Percentiles rank a stretch among this genome's conserved stretches.
Evolutionary conservation across 2,113 vertebrate genomes (phyloP).

Genomic region (Pseudopipra pipra): DNA sequence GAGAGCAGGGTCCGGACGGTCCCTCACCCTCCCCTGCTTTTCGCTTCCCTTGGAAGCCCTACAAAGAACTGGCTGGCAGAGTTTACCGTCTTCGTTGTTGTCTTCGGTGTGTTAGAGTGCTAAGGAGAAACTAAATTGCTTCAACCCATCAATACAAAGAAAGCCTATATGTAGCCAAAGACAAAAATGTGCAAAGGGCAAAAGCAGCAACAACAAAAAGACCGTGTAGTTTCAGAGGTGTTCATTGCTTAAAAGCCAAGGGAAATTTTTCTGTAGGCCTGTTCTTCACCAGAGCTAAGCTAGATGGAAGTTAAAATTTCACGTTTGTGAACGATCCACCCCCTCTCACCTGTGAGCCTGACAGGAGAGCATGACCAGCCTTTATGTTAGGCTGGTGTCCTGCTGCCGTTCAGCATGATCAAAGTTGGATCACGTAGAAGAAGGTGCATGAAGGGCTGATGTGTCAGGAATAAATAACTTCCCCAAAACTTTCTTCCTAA

Average conservation of each 20-base stretch:
- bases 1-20: no score
- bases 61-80: neutral
- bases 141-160: neutral
- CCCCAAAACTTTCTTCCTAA: neutral
- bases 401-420: neutral
- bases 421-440: fast-evolving
- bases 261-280: neutral
- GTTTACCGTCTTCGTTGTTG: neutral
- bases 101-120: neutral
- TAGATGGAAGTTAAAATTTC: neutral
- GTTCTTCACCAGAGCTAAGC: neutral
- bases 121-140: neutral
- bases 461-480: neutral
- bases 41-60: neutral
- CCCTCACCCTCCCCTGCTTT: no score
- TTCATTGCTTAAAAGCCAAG: neutral
- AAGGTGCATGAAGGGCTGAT: neutral
- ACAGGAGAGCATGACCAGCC: neutral
- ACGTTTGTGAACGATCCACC: neutral
- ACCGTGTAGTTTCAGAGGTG: neutral
- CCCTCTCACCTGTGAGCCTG: neutral
- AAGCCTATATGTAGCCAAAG: neutral
- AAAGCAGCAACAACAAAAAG: neutral
- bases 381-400: neutral
- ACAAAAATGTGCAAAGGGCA: neutral